A percentile compares a stretch with the other conserved stretches of the same genome.
These are phyloP conservation scores for Eclectus roratus DNA, from an alignment of 2,113 vertebrate species.

Conservation along the genomic window DNA sequence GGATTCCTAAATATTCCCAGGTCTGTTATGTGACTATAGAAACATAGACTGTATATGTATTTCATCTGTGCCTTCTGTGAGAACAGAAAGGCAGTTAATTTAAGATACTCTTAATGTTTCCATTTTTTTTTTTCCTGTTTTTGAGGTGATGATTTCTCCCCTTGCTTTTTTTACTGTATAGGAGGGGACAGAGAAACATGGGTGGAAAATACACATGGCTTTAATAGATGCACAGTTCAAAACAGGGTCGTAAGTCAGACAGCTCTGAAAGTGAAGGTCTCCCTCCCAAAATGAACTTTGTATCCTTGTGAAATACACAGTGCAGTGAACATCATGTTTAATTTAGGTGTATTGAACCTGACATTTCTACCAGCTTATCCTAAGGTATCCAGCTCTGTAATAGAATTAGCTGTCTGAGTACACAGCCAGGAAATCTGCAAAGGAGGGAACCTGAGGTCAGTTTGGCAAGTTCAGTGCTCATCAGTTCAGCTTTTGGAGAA, in stretches of 20 bases:
- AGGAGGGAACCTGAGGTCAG: neutral
- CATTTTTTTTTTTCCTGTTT: neutral
- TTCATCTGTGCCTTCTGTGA: neutral
- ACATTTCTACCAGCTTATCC: neutral
- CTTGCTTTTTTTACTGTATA: neutral
- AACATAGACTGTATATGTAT: neutral
- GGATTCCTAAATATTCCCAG: neutral
- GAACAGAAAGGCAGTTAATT: neutral
- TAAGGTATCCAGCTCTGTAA: neutral
- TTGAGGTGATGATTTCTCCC: neutral
- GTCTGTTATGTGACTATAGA: neutral
- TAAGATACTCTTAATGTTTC: neutral
- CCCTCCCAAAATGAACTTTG: neutral
- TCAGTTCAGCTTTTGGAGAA: neutral
- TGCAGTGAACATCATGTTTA: neutral
- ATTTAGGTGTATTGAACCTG: neutral
- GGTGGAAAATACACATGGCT: neutral
- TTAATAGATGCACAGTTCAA: neutral
- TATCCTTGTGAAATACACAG: neutral
- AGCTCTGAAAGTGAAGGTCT: neutral
- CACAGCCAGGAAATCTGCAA: neutral
- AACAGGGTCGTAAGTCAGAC: neutral
- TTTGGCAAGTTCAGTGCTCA: neutral
- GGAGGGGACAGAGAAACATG: neutral
- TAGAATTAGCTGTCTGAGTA: slow-evolving; percentile 8